A percentile compares a stretch with the other conserved stretches of the same genome.
Evolutionary conservation across 1,140 invertebrate genomes (phyloP).

Genomic region (Samia ricini): DNA sequence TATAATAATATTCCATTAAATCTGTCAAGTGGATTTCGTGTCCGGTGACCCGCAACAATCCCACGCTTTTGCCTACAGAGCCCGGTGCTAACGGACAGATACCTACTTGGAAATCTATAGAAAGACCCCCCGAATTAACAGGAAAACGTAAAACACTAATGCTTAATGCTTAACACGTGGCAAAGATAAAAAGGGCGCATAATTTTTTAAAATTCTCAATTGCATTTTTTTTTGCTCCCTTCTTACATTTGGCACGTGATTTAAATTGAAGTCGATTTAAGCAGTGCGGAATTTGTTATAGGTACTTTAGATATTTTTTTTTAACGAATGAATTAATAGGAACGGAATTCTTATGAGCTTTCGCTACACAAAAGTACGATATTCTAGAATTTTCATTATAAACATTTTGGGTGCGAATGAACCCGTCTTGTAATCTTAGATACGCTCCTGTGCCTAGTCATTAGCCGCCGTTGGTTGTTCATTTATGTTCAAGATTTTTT

Average conservation of each 20-base stretch:
- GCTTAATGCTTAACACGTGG: no score
- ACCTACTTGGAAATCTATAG: not conserved
- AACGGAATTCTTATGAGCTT: no score
- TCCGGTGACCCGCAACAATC: slow-evolving; percentile 27
- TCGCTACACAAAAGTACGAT: no score
- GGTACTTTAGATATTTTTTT: no score
- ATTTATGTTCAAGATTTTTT: slow-evolving; percentile 1
- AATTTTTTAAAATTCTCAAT: no score
- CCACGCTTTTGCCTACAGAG: slow-evolving; percentile 30
- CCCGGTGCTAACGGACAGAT: slow-evolving; percentile 7
- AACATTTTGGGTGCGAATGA: not conserved
- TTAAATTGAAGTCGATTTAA: no score
- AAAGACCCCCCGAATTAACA: not conserved
- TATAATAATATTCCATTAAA: slow-evolving; percentile 15
- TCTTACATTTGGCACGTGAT: no score
- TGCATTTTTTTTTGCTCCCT: no score
- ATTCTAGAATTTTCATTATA: not conserved
- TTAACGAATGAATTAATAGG: no score
- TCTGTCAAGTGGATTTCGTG: slow-evolving; percentile 22
- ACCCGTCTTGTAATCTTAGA: not conserved
- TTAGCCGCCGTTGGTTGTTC: not conserved
- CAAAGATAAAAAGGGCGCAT: no score
- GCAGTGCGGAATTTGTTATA: no score
- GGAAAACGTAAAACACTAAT: no score
- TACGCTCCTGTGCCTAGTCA: not conserved